Evolutionary conservation across 53 echinoderm and acorn worm genomes (phyloP).

Genomic region (Pentamera pediparva): DNA sequence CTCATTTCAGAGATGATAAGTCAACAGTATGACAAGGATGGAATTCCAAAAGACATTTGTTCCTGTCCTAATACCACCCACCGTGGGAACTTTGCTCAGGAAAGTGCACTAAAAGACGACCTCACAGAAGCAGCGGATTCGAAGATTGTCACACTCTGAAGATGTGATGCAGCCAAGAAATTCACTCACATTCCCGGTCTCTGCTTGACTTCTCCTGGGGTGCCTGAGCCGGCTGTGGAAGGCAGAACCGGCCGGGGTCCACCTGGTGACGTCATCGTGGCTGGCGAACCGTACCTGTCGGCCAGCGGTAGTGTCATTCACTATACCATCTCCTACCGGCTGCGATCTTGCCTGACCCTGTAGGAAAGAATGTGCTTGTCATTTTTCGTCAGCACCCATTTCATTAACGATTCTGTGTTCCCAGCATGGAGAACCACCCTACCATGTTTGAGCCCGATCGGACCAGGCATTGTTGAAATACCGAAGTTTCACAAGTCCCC

Average conservation of each 20-base stretch:
- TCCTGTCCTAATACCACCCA: background rate
- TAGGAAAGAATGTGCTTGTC: background rate
- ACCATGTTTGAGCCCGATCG: too few relatives aligned
- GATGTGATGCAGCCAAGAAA: too few relatives aligned
- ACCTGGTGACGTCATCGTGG: constrained; percentile 29
- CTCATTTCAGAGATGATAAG: too few relatives aligned
- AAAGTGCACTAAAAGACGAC: too few relatives aligned
- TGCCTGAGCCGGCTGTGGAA: constrained; percentile 16
- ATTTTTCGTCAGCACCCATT: background rate
- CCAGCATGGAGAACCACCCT: too few relatives aligned
- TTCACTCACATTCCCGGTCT: constrained; percentile 15
- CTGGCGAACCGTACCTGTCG: constrained; percentile 54
- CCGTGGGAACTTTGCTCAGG: background rate
- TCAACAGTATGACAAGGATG: too few relatives aligned
- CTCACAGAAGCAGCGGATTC: too few relatives aligned
- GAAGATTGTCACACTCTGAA: too few relatives aligned
- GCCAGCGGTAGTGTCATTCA: background rate
- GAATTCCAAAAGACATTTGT: too few relatives aligned
- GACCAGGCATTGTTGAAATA: too few relatives aligned
- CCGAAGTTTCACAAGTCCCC: too few relatives aligned
- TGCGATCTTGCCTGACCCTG: constrained; percentile 50
- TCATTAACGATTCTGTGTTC: background rate
- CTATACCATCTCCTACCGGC: constrained; percentile 47
- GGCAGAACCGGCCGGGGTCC: constrained; percentile 29
- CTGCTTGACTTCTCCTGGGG: background rate